phyloP scores from a whole-genome alignment of 2,797 vertebrate genomes.

The Halcyon leucocephala region DNA sequence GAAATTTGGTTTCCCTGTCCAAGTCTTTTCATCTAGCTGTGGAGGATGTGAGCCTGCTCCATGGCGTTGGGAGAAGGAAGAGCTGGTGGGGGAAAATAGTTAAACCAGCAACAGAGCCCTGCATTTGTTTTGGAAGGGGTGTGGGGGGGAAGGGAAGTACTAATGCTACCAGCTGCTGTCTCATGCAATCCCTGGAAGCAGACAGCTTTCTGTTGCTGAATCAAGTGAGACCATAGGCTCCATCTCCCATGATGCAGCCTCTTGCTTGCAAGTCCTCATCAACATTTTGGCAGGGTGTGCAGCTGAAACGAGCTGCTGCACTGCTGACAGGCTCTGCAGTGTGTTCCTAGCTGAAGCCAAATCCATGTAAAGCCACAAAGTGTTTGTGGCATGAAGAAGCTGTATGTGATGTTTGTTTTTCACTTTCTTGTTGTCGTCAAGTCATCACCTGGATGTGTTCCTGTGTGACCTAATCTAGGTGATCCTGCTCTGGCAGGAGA shows the following conservation, averaged over 20 bases:
- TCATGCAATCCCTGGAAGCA: neutral
- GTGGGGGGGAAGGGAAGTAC: too few relatives aligned
- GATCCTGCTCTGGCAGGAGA: too few relatives aligned
- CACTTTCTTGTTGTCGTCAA: neutral
- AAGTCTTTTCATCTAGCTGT: neutral
- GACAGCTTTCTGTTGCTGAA: neutral
- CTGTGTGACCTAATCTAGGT: too few relatives aligned
- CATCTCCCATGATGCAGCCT: neutral
- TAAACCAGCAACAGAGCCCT: neutral
- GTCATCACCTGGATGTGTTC: too few relatives aligned
- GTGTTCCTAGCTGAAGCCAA: neutral
- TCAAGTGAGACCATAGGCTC: neutral
- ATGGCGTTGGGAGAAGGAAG: neutral
- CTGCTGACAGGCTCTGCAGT: neutral
- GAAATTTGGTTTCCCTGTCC: neutral
- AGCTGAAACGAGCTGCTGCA: neutral
- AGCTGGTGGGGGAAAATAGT: neutral
- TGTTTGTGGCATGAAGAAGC: neutral
- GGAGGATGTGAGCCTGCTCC: neutral
- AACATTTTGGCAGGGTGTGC: neutral
- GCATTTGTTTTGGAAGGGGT: neutral
- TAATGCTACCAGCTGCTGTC: neutral
- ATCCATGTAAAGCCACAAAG: neutral
- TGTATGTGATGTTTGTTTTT: neutral
- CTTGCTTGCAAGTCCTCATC: neutral